Conservation (phyloP, 92 coral and sea anemone genomes). For the Montipora capitata region DNA sequence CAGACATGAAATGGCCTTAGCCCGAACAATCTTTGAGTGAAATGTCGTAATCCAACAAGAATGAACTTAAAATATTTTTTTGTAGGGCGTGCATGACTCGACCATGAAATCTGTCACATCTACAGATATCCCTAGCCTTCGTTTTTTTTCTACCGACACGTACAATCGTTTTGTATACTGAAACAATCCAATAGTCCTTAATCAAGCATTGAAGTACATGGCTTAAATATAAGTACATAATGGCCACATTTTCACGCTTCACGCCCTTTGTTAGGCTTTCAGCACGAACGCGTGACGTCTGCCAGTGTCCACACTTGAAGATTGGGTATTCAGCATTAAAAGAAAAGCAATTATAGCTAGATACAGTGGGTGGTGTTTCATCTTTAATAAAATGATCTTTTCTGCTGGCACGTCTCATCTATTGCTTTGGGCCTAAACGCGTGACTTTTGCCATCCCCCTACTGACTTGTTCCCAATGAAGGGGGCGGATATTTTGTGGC, state of each 20-base stretch:
- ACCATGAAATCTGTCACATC: background rate
- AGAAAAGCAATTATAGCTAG: too few relatives aligned
- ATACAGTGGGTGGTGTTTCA: too few relatives aligned
- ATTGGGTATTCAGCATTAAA: background rate
- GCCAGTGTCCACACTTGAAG: background rate
- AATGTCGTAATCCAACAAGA: background rate
- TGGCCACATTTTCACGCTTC: background rate
- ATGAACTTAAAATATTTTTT: too few relatives aligned
- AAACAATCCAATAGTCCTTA: background rate
- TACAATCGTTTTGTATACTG: background rate
- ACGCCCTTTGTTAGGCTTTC: slow-evolving; percentile 1
- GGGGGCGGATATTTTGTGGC: background rate
- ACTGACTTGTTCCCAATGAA: too few relatives aligned
- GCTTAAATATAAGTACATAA: background rate
- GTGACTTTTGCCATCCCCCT: too few relatives aligned
- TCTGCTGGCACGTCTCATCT: too few relatives aligned
- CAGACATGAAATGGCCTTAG: background rate
- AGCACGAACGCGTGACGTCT: slow-evolving; percentile 20
- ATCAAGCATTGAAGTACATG: background rate
- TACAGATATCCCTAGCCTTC: too few relatives aligned
- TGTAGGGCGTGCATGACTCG: too few relatives aligned
- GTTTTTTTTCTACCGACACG: background rate
- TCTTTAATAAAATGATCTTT: too few relatives aligned
- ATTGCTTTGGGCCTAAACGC: too few relatives aligned
- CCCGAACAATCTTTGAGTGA: background rate